phyloP scores from a whole-genome alignment of 30 jellyfish, hydroid and myxozoan genomes.

The Aurelia aurita complex sp. Pacific region DNA sequence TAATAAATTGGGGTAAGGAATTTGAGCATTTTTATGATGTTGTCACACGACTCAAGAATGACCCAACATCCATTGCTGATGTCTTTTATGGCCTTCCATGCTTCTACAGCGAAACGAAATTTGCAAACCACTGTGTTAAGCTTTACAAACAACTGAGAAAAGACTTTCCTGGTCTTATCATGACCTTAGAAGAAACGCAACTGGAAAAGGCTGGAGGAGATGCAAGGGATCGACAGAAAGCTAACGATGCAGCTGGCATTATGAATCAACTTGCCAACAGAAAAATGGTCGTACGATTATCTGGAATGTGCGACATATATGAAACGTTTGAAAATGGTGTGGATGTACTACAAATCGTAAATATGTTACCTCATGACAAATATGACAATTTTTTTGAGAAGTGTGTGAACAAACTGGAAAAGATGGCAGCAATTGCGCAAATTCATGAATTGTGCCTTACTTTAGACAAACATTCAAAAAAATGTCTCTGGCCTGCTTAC shows the following conservation, averaged over 20 bases:
- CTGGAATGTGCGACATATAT: slow-evolving; percentile 23
- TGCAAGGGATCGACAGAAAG: slow-evolving; percentile 6
- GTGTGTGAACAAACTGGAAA: background rate
- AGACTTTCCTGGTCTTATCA: slow-evolving; percentile 7
- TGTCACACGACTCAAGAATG: background rate
- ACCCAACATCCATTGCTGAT: background rate
- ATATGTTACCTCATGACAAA: slow-evolving; percentile 15
- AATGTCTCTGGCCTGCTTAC: slow-evolving; percentile 18
- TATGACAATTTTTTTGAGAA: background rate
- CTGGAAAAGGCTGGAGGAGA: slow-evolving; percentile 1
- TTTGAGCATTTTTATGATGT: background rate
- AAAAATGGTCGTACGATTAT: background rate
- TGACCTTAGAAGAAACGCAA: slow-evolving; percentile 21
- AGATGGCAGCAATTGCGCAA: background rate
- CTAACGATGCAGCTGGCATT: slow-evolving; percentile 4
- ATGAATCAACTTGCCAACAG: background rate
- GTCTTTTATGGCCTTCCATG: background rate
- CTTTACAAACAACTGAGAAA: background rate
- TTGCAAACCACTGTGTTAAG: background rate
- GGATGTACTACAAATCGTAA: slow-evolving; percentile 15
- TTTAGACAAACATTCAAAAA: background rate
- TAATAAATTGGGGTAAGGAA: background rate
- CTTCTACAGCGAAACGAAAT: background rate
- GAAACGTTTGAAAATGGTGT: slow-evolving; percentile 15
- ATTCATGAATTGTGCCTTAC: background rate